Percentiles rank a stretch among this genome's conserved stretches.
Evolutionary conservation across 2,888 invertebrate genomes (phyloP).

Genomic region (Merodon equestris): DNA sequence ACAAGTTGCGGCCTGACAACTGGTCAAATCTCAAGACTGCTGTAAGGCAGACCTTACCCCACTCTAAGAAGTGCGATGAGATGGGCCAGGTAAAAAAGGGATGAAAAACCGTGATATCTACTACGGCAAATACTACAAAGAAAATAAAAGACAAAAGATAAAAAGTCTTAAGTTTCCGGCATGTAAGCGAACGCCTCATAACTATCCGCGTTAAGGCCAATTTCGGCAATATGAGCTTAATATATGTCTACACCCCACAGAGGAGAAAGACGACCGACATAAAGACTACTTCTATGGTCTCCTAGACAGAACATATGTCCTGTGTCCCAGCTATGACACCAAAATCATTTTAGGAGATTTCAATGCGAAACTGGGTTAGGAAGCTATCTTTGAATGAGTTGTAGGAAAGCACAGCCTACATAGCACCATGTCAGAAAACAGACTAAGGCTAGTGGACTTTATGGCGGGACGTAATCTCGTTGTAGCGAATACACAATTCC

Average conservation of each 20-base stretch:
- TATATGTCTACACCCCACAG: constrained; percentile 23
- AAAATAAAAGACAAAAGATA: neutral
- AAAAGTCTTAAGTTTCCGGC: neutral
- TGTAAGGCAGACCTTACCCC: neutral
- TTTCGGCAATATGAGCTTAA: constrained; percentile 23
- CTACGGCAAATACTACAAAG: neutral
- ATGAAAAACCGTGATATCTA: neutral
- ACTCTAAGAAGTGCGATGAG: neutral
- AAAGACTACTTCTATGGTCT: constrained; percentile 44
- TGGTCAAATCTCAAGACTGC: neutral
- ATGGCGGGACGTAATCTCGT: constrained; percentile 31
- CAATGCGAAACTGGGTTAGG: constrained; percentile 30
- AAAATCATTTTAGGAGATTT: constrained; percentile 49
- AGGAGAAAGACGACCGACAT: constrained; percentile 29
- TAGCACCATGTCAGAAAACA: constrained; percentile 21
- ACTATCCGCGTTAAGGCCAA: constrained; percentile 32
- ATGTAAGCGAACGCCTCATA: neutral
- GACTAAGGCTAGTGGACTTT: constrained; percentile 36
- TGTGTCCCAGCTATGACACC: constrained; percentile 31
- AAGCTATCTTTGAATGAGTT: constrained; percentile 21
- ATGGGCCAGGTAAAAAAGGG: neutral
- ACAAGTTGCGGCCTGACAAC: neutral
- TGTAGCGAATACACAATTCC: constrained; percentile 41
- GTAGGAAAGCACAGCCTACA: constrained; percentile 35
- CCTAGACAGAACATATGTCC: constrained; percentile 26